Percentiles rank a stretch among this genome's conserved stretches.
Conservation (phyloP, 2,888 invertebrate genomes). For the Parnassius glacialis region DNA sequence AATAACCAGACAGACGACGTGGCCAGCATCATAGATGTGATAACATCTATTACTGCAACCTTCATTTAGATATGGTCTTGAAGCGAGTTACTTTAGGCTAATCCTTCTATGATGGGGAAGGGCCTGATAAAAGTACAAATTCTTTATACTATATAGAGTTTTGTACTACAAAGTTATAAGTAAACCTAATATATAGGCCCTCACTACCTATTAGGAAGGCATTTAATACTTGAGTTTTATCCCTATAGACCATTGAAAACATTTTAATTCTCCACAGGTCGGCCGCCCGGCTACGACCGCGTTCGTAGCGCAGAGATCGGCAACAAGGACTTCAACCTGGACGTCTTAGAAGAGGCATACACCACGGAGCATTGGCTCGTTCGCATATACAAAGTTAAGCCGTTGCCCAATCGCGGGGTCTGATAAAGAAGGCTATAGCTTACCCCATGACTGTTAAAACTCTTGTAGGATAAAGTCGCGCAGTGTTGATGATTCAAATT, state of each 20-base stretch:
- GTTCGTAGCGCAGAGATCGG: slow-evolving; percentile 99
- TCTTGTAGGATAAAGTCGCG: background rate
- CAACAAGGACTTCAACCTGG: slow-evolving; percentile 98
- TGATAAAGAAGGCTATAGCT: slow-evolving; percentile 55
- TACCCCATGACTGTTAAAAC: background rate
- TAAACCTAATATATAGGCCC: too few species aligned
- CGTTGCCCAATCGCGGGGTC: slow-evolving; percentile 92
- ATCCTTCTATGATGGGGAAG: too few species aligned
- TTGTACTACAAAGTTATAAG: too few species aligned
- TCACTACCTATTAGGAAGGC: too few species aligned
- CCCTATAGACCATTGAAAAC: background rate
- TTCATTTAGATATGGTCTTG: too few species aligned
- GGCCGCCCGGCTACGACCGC: slow-evolving; percentile 97
- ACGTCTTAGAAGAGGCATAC: slow-evolving; percentile 99
- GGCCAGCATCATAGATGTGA: too few species aligned
- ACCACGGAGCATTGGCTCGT: slow-evolving; percentile 99
- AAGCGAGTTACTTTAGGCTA: too few species aligned
- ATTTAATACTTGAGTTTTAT: too few species aligned
- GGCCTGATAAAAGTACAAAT: too few species aligned
- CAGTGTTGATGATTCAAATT: slow-evolving; percentile 1
- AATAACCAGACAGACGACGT: too few species aligned
- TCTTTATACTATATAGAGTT: too few species aligned
- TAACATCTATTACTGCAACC: too few species aligned
- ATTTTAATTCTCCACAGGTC: slow-evolving; percentile 77
- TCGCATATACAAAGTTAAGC: slow-evolving; percentile 98